Conservation (phyloP, 2,888 invertebrate genomes). For the Magallana nippona region DNA sequence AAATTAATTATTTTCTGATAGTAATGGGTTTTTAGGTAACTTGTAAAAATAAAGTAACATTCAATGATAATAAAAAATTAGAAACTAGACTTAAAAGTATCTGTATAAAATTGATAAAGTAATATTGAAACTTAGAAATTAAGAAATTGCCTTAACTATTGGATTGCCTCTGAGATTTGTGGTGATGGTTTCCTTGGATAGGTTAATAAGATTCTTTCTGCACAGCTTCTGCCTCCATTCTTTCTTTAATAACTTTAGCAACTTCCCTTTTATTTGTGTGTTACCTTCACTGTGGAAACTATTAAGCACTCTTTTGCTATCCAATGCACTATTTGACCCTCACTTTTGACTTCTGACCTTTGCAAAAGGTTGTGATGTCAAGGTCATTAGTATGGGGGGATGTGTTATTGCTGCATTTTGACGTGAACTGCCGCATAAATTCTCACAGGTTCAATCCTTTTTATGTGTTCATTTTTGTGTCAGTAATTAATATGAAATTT, state of each 20-base stretch:
- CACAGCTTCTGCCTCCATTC: slow-evolving; percentile 12
- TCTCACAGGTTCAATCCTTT: neutral
- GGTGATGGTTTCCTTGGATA: slow-evolving; percentile 25
- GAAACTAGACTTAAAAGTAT: no score
- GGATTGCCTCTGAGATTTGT: neutral
- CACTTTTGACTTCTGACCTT: neutral
- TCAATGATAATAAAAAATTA: no score
- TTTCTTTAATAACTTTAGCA: neutral
- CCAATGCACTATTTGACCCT: neutral
- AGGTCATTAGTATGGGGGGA: neutral
- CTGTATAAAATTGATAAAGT: no score
- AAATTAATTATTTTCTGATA: no score
- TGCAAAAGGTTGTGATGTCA: neutral
- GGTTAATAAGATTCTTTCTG: neutral
- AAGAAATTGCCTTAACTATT: neutral
- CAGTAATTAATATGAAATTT: no score
- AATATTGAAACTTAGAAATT: neutral
- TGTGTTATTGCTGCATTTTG: neutral
- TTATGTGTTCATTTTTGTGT: no score
- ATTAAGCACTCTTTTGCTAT: neutral
- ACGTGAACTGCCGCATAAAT: neutral
- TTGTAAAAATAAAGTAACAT: no score
- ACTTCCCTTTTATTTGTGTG: neutral
- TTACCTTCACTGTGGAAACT: neutral
- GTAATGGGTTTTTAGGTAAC: no score